Evolutionary conservation across 2,113 vertebrate species (phyloP), one percentile per base, ranked within the genome.

Genomic region (Boleophthalmus pectinirostris): DNA sequence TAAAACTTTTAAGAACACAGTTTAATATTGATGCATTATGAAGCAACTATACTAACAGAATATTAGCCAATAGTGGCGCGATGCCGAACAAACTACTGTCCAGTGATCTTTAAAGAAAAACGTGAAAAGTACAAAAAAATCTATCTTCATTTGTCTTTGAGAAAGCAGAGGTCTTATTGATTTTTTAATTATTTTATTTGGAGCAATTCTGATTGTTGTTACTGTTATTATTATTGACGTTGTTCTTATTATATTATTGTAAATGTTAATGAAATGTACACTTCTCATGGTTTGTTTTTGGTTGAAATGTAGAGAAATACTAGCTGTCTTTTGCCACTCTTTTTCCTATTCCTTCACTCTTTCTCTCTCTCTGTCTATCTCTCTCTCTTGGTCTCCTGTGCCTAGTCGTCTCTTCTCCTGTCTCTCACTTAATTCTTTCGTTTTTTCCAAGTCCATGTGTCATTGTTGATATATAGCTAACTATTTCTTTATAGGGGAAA

Each of bases 401-500:
- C 88, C 86, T 83, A 86, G 86, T 87, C 54, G 83, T 91, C 83
- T 88, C 75, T 87, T 92, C 86, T 90, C 88, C 87, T 81, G 76
- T 89, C 82, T 84, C 88, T 90, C 85, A 83, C 87, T 89, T 64
- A 35, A 24, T 84, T 74, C 86, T 88, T 92, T 92, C 90, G 87
- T 88, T 93, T 93, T 29, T 89, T 82, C 88, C 58, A 18, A 91
- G 90, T 93, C 88, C 89, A 90, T 82, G 86, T 87, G 92, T 92
- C 89, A 91, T 87, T 93, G 92, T 94, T 93, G 92, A 93, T 94
- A 93, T 93, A 92, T 93, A 93, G 93, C 92, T 93, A 94, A 94
- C 91, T 91, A 92, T 94, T 93, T 93, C 93, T 94, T 94, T 94
- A 92, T 94, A 94, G 92, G 91, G 88, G 87, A 92, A 93, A 94